Evolutionary conservation across 2,888 invertebrate species (phyloP).

Genomic region (Hirtodrosophila histrioides): DNA sequence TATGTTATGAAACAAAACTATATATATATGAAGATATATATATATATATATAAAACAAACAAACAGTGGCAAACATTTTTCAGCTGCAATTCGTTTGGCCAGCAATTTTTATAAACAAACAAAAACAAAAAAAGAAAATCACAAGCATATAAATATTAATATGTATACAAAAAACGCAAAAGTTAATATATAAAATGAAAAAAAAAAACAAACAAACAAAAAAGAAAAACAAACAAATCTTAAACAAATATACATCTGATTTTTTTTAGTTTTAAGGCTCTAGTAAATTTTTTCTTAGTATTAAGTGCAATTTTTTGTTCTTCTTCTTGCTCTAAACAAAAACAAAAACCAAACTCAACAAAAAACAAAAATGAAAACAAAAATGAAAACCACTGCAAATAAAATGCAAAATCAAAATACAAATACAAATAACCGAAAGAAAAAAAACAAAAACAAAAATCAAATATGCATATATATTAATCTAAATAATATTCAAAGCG

Average conservation of each 20-base stretch:
- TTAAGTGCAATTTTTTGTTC: slow-evolving; percentile 75
- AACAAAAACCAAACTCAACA: slow-evolving; percentile 49
- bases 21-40: no score
- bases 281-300: slow-evolving; percentile 83
- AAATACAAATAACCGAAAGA: slow-evolving; percentile 47
- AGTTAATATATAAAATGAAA: slow-evolving; percentile 17
- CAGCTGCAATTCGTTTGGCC: slow-evolving; percentile 46
- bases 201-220: slow-evolving; percentile 17
- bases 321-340: slow-evolving; percentile 73
- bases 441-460: slow-evolving; percentile 45
- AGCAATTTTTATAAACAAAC: slow-evolving; percentile 51
- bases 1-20: slow-evolving; percentile 61
- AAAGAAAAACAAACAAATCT: slow-evolving; percentile 57
- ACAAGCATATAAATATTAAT: slow-evolving; percentile 25
- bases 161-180: slow-evolving; percentile 39
- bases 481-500: slow-evolving; percentile 48
- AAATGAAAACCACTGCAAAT: slow-evolving; percentile 41
- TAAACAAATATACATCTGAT: slow-evolving; percentile 80
- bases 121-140: slow-evolving; percentile 27
- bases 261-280: slow-evolving; percentile 81
- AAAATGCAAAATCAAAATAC: slow-evolving; percentile 50
- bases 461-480: slow-evolving; percentile 45
- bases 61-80: slow-evolving; percentile 44
- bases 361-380: slow-evolving; percentile 17
- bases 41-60: slow-evolving; percentile 15